Evolutionary conservation across 1,140 invertebrate genomes (phyloP), one percentile per base, ranked within the genome.

Genomic region (Macrobrachium rosenbergii): DNA sequence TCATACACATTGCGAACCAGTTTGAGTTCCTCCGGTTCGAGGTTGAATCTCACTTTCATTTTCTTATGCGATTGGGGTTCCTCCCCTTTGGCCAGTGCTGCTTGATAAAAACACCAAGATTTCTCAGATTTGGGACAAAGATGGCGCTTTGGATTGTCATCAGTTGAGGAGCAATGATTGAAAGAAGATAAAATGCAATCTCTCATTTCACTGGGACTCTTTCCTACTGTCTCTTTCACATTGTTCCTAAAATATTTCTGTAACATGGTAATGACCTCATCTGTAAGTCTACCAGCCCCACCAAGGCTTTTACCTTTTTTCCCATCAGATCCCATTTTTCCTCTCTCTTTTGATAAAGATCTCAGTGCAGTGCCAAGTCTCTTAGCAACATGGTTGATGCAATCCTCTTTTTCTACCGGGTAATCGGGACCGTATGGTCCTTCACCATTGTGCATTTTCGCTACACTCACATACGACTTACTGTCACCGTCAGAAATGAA

Each of bases 301-400:
- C 69, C 69, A 73, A 73, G 8, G 14, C 14, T 73, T 73, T 73
- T 23, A 23, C 69, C 11, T 73, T 73, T 73, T 73, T 73, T 21
- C 37, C 21, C 69, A n/a, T 64, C 14, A 73, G 21, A n/a, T 21
- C 21, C 69, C 21, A 17, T 16, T 23, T 23, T 37, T 23, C 69
- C 69, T 73, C 69, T 37, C 37, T 37, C 69, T 21, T 14, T 23
- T 37, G 21, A 23, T 37, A 73, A 37, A 2, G 21, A 23, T 37
- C 69, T 3, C 16, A 73, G 21, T 23, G 14, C 69, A 23, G 69
- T 73, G 8, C 69, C 69, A 14, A 73, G 69, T 37, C 69, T 73
- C 8, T 73, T 73, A 23, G 69, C 69, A 14, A 79, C 77, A 60
- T 79, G 77, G 77, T 79, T 79, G n/a, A 79, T 21, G n/a, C 77